phyloP scores from a whole-genome alignment of 2,113 vertebrate genomes.

The Columba livia region DNA sequence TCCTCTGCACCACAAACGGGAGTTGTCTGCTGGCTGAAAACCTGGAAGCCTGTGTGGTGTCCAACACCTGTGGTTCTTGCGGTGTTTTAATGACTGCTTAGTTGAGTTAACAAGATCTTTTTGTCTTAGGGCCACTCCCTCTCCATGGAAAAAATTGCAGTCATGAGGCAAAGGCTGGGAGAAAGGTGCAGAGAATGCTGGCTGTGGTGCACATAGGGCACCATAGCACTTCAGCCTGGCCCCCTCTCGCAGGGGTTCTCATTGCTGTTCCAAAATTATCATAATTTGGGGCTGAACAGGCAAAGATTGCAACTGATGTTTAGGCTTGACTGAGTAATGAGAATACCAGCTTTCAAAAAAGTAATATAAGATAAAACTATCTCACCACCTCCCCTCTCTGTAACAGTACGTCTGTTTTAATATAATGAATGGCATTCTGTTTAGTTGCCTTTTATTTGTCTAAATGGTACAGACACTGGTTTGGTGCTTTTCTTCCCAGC shows the following conservation, averaged over 20 bases:
- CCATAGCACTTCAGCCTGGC: neutral
- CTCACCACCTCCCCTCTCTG: neutral
- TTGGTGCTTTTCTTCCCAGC: neutral
- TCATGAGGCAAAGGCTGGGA: accelerated
- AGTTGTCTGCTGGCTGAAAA: neutral
- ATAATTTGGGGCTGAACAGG: neutral
- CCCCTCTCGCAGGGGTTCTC: neutral
- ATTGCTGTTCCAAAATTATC: neutral
- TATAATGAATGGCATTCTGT: neutral
- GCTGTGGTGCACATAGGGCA: neutral
- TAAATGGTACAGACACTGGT: neutral
- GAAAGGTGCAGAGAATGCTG: accelerated
- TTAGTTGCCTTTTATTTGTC: neutral
- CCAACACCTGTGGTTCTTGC: neutral
- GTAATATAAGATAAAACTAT: neutral
- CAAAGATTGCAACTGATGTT: neutral
- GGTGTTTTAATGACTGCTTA: neutral
- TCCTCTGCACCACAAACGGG: neutral
- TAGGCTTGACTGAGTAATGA: neutral
- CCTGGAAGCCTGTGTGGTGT: neutral
- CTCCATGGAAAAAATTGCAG: neutral
- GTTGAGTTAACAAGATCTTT: neutral
- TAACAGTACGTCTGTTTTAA: neutral
- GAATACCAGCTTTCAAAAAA: neutral
- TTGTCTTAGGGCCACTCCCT: neutral